Evolutionary conservation across 2,888 invertebrate genomes (phyloP).

Genomic region (Brachyopa scutellaris): DNA sequence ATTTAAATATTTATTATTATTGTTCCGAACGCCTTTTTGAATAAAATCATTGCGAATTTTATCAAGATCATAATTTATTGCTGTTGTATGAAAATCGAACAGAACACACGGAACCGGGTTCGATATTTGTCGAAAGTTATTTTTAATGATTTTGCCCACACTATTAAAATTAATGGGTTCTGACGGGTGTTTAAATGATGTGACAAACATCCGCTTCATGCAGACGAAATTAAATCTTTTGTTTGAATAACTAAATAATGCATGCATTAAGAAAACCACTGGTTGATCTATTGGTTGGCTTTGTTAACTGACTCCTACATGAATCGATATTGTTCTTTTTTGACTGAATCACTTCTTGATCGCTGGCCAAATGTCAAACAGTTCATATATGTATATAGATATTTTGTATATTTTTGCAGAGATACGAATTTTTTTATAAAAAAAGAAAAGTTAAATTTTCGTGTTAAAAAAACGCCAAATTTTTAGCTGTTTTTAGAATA

Average conservation of each 20-base stretch:
- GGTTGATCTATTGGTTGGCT: too few relatives aligned
- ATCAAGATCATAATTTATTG: conserved; percentile 10
- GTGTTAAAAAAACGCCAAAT: too few relatives aligned
- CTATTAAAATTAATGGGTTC: neutral
- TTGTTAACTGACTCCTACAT: too few relatives aligned
- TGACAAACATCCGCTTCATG: neutral
- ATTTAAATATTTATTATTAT: neutral
- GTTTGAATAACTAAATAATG: neutral
- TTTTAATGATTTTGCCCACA: neutral
- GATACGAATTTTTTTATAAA: too few relatives aligned
- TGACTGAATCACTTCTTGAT: too few relatives aligned
- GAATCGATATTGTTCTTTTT: too few relatives aligned
- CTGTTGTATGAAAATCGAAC: neutral
- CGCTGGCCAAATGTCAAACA: too few relatives aligned
- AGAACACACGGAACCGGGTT: neutral
- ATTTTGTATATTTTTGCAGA: too few relatives aligned
- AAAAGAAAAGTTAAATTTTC: too few relatives aligned
- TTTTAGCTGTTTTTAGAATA: too few relatives aligned
- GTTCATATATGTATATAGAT: too few relatives aligned
- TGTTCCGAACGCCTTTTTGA: neutral
- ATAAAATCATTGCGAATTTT: neutral
- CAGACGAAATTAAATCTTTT: neutral
- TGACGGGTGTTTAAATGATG: neutral
- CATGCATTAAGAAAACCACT: too few relatives aligned
- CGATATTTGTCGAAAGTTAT: neutral